Evolutionary conservation across 2,113 vertebrate genomes (phyloP), one percentile per base, ranked within the genome.

Genomic region (Heterotis niloticus): DNA sequence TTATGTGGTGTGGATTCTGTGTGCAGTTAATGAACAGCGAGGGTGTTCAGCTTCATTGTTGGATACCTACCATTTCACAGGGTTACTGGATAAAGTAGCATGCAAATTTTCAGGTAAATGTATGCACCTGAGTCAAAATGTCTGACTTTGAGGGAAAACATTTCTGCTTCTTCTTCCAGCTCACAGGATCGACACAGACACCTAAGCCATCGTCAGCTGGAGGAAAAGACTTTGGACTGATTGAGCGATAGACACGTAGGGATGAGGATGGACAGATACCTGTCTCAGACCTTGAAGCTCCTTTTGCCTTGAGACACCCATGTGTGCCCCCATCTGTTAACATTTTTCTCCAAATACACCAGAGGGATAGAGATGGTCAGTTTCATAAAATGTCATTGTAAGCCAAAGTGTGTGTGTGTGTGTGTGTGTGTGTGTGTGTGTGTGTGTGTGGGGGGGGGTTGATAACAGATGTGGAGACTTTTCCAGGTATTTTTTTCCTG

Each of bases 101-200:
- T n/a, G n/a, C n/a, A 44, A 7, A 44, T 7, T 44, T 44, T 7
- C 34, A 44, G 34, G 34, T 73, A 16, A 62, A 62, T 20, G 13
- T 11, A 11, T 62, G 59, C 24, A n/a, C 24, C 14, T 20, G 52
- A 14, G 7, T 1, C 70, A 34, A 18, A 62, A 26, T 66, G 24
- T 66, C 5, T 57, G 24, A 57, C 5, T 75, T 26, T 44, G 18
- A n/a, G 20, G 20, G 14, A 62, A 73, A 65, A 84, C 34, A 44
- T 44, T 44, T 81, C 71, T 82, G 51, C 83, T 76, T 0, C 0
- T 0, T 59, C 34, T 76, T 80, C 23, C 87, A 99, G 98, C 98
- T 88, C 98, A 99, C 94, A 96, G 96, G 90, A 96, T 98, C 13
- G 96, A 98, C n/a, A 87, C 94, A 0, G 97, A 99, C 34, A 95